Evolutionary conservation across 2,113 vertebrate genomes (phyloP).

Genomic region (Oncorhynchus clarkii): DNA sequence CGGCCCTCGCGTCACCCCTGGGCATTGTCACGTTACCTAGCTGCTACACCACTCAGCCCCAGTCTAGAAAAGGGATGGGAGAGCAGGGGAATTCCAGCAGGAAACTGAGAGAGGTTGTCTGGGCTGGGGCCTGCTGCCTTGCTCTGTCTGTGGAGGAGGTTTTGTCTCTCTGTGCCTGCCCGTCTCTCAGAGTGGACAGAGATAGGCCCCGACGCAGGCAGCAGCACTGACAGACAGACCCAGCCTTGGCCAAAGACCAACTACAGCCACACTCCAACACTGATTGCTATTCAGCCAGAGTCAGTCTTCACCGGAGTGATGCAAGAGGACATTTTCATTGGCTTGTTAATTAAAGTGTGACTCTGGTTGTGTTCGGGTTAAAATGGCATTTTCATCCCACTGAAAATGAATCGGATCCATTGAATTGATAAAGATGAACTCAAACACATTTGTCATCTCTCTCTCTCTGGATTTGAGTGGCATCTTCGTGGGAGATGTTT

Average conservation of each 20-base stretch:
- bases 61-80: conserved; percentile 25
- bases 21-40: not conserved
- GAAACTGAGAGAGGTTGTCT: conserved; percentile 10
- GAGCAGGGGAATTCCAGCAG: conserved; percentile 61
- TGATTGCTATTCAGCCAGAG: no score
- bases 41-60: conserved; percentile 1
- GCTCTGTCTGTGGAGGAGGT: not conserved
- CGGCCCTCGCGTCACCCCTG: not conserved
- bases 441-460: not conserved
- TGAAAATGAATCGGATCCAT: no score
- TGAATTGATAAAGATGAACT: no score
- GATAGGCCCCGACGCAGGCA: no score
- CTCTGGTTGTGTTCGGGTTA: no score
- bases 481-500: not conserved
- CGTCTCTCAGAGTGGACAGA: not conserved
- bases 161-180: not conserved
- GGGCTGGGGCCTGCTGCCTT: not conserved
- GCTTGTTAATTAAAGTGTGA: no score
- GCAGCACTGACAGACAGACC: no score
- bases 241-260: no score
- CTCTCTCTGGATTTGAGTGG: not conserved
- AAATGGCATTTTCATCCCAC: no score
- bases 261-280: no score
- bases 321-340: no score
- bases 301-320: no score